Evolutionary conservation across 2,797 vertebrate species (phyloP), one percentile per base, ranked within the genome.

Genomic region (Poecile montanus): DNA sequence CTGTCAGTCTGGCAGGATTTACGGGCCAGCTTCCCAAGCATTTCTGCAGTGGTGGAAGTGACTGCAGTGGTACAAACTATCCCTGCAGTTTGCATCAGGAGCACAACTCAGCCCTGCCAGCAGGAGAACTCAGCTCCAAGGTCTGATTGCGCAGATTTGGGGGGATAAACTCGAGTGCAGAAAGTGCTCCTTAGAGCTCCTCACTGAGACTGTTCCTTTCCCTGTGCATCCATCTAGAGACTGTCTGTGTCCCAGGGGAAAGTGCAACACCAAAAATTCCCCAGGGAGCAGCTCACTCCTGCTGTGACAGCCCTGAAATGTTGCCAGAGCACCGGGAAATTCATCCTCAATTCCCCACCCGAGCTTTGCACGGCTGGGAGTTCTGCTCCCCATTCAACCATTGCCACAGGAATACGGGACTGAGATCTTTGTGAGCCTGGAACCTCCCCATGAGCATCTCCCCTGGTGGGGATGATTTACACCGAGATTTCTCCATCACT

Each of bases 1-100:
- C 89, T 44, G 45, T 70, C 85, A 70, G 34, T 56, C 72, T 73
- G 32, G 38, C 34, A 74, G 89, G 72, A 88, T 83, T 94, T 70
- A 58, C 6, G 44, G 76, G n/a, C 61, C 13, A 16, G 38, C 38
- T 42, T 84, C 47, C 36, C 5, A 2, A 32, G 32, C 13, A 6
- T 54, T 88, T 22, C 66, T 50, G 83, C 50, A 15, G 50, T 0
- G 6, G 57, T 50, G 34, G 70, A 47, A 85, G 42, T 22, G 74
- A 8, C 79, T 56, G 42, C 74, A 42, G 47, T 1, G 51, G 54
- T 11, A 20, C n/a, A 14, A 7, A 3, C 27, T 1, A 6, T 38
- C 68, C 65, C 73, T 11, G 10, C 29, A 30, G 79, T 60, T 38
- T 70, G 61, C 23, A 11, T 6, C 22, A 10, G 85, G 53, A 88